These are phyloP conservation scores for Neolamprologus cancellatus DNA, from an alignment of 2,113 vertebrate species.

Conservation along the genomic window DNA sequence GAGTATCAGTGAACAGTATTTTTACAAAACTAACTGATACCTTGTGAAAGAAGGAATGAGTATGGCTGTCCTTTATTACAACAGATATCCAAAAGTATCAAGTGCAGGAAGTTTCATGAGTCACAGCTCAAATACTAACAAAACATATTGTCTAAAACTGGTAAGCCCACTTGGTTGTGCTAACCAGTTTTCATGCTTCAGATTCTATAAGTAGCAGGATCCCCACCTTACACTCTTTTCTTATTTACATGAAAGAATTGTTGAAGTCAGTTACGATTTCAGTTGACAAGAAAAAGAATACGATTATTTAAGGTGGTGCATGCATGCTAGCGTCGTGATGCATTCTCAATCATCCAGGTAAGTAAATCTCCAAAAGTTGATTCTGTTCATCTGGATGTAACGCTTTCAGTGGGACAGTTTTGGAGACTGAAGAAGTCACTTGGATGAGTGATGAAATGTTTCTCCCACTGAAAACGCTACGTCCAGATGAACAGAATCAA, in stretches of 20 bases:
- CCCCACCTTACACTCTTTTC: not conserved
- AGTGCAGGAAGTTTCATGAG: not conserved
- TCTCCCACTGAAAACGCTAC: too few species aligned
- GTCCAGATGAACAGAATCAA: not conserved
- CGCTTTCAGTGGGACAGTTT: not conserved
- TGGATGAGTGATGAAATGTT: too few species aligned
- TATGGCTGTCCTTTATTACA: not conserved
- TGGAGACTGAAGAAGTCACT: too few species aligned
- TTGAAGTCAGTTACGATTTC: not conserved
- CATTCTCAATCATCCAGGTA: not conserved
- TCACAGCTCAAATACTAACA: not conserved
- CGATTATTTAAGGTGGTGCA: not conserved
- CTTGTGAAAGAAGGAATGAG: not conserved
- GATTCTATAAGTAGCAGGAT: not conserved
- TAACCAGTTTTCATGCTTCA: not conserved
- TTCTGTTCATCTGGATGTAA: not conserved
- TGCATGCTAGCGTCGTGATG: not conserved
- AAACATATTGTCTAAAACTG: not conserved
- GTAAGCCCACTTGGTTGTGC: not conserved
- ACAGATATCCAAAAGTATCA: not conserved
- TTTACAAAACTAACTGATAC: not conserved
- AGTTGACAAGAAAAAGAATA: not conserved
- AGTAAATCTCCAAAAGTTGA: not conserved
- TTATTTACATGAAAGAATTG: not conserved
- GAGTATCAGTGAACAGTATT: not conserved